Evolutionary conservation across 2,113 vertebrate genomes (phyloP), one percentile per base, ranked within the genome.

Genomic region (Prionailurus bengalensis): DNA sequence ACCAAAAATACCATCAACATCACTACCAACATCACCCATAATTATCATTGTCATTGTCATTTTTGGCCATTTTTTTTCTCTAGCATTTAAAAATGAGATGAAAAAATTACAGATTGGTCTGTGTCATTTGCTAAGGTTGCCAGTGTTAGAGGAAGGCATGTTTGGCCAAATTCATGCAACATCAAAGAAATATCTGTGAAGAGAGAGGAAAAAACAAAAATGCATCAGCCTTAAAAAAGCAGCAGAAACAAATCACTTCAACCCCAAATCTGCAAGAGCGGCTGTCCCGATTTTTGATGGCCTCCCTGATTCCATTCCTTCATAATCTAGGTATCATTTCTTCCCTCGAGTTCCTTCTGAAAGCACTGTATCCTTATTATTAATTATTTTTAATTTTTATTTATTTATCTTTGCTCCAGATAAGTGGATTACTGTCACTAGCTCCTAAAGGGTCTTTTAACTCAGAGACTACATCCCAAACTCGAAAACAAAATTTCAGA

Each of bases 401-500:
- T 78, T 78, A 17, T 78, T 78, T 78, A 31, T 73, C 73, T 88
- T n/a, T 19, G 13, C 27, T 78, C 42, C 68, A 70, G 25, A 17
- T 58, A 83, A 94, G n/a, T 45, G 3, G 6, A 58, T 61, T 91
- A 55, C 42, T 92, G 76, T 71, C 36, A 74, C 14, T 36, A 51
- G 51, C 11, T 95, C 70, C 58, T 92, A 7, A 71, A 3, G 19
- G 83, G 19, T 14, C 76, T 84, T 68, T 91, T 78, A 61, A 58
- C 21, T 73, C 29, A n/a, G 36, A 95, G n/a, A 33, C 88, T 58
- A 1, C 27, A 29, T 81, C 5, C 17, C 45, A 94, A 78, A 76
- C 29, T 51, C 68, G 53, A 91, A 84, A 95, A 39, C 33, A 91
- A 65, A 58, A 80, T 45, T 84, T 88, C 79, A 84, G 66, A 42